Evolutionary conservation across 2,888 invertebrate genomes (phyloP), one percentile per base, ranked within the genome.

Genomic region (Cosmorhoe ocellata): DNA sequence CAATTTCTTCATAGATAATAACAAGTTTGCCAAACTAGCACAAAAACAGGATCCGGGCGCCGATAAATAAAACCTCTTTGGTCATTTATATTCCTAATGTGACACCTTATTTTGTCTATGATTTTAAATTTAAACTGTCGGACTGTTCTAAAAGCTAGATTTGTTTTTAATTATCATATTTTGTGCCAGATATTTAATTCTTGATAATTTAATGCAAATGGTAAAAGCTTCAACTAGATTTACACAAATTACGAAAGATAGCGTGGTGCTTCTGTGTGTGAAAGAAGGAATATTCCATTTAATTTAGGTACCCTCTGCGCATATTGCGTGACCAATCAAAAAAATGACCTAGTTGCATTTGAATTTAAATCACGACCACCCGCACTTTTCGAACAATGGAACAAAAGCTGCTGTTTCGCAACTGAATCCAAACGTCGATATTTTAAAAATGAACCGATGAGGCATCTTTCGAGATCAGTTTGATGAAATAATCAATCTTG

Each of bases 381-480:
- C 56, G n/a, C n/a, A 66, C 49, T 63, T 72, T 61, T 38, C 43
- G 34, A 67, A 76, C 71, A 76, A 76, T 71, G 64, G 62, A 69
- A 71, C 69, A 71, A 71, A 66, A 68, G 61, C 60, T 59, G 50
- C 64, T 60, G 59, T 77, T 75, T 69, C 49, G 71, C 64, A 73
- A 72, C 64, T 58, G 57, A 64, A 58, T 64, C 63, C 67, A 67
- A 74, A 74, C 70, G 67, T 63, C 66, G 67, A 61, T 66, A 66
- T 63, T 69, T 66, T 69, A 66, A 63, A 63, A 67, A 66, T 66
- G 64, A 53, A 67, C 64, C 65, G 63, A 45, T 12, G 46, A 26
- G 27, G 22, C 11, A 27, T 50, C 26, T 40, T 37, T 40, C 31
- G 34, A 44, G n/a, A 10, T 36, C 2, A 9, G 10, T n/a, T 24